Conservation (phyloP, 2,113 vertebrate species). For the Corythaixoides concolor region DNA sequence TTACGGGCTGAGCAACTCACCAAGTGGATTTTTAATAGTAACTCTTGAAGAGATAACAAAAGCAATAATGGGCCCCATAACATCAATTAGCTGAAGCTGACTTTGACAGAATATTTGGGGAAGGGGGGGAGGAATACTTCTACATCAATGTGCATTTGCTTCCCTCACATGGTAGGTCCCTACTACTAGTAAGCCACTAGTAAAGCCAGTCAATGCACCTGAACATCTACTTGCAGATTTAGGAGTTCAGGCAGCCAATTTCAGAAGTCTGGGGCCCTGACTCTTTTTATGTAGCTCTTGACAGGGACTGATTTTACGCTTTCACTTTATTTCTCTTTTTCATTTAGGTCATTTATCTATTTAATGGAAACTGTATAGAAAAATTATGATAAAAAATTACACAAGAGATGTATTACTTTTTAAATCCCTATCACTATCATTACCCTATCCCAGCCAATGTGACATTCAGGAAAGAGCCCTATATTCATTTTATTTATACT, state of each 20-base stretch:
- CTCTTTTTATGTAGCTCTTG: not conserved
- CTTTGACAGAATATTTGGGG: not conserved
- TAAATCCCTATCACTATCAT: conserved; percentile 6
- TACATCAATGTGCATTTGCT: not conserved
- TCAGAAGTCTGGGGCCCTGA: not conserved
- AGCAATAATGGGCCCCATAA: not conserved
- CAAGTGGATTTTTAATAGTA: not conserved
- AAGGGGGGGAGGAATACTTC: not conserved
- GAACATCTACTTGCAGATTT: not conserved
- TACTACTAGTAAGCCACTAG: not conserved
- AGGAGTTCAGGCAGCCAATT: not conserved
- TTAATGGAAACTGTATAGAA: conserved; percentile 56
- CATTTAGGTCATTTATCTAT: conserved; percentile 51
- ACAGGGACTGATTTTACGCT: conserved; percentile 53
- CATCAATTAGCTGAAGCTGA: not conserved
- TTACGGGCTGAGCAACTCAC: not conserved
- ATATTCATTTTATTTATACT: not conserved
- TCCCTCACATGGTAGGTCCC: not conserved
- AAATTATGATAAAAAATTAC: conserved; percentile 52
- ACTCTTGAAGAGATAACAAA: not conserved
- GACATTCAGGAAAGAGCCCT: not conserved
- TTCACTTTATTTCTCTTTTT: conserved; percentile 33
- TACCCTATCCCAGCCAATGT: not conserved
- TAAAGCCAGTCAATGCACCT: not conserved
- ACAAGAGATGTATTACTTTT: conserved; percentile 38